Evolutionary conservation across 2,113 vertebrate genomes (phyloP), one percentile per base, ranked within the genome.

Genomic region (Numida meleagris): DNA sequence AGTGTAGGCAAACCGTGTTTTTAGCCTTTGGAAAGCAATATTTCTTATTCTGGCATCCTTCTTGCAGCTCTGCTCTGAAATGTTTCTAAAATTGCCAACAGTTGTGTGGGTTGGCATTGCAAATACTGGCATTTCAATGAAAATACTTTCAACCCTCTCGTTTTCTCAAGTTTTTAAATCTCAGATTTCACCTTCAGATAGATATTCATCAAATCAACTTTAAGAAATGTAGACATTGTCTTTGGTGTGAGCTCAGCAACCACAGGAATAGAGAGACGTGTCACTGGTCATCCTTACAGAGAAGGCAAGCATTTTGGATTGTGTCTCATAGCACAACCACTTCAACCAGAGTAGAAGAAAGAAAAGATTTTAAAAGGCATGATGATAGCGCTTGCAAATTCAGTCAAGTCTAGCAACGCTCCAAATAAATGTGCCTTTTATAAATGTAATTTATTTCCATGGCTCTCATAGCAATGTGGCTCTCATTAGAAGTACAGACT

Each of bases 101-200:
- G 46, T 27, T 75, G 42, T 1, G 25, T 91, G 89, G 84, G 87
- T 10, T 96, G 93, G 73, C 85, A 77, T 29, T 40, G 72, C 71
- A 89, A 94, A 91, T 63, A 77, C 29, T 59, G 61, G 65, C 90
- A 75, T 91, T 94, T 81, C 51, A 40, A 15, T 63, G 25, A 86
- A 74, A 90, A 86, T 59, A 25, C 51, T 46, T 86, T 80, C 59
- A 81, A 34, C 23, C 19, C 27, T 0, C 0, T 92, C 51, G 18
- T 27, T 55, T 70, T 71, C 65, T 81, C 71, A 62, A 73, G 14
- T 3, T 46, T 76, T 63, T 5, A 62, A 24, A 23, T 29, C 75
- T 86, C 75, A 48, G 31, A 46, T 86, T 94, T 88, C 18, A 1
- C 45, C 38, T 73, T 33, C 31, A 77, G 63, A 46, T 38, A 1